Conservation (phyloP, 2,797 vertebrate genomes). For the Yasuhikotakia modesta region DNA sequence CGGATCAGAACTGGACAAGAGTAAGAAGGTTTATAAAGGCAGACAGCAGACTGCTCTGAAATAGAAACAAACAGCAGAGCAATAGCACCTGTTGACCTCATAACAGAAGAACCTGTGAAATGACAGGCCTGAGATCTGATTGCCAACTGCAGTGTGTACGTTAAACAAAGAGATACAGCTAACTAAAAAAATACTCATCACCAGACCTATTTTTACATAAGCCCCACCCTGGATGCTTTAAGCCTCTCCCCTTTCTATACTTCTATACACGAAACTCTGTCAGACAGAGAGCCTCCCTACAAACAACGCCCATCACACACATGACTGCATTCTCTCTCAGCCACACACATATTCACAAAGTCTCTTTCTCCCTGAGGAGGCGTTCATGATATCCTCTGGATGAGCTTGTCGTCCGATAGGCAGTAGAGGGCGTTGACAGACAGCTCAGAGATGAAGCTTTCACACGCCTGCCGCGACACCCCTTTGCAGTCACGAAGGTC, state of each 20-base stretch:
- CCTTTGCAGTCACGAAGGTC: conserved; percentile 94
- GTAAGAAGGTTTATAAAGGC: conserved; percentile 44
- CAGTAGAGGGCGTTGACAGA: conserved; percentile 97
- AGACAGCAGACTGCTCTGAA: conserved; percentile 57
- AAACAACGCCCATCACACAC: conserved; percentile 1
- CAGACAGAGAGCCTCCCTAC: conserved; percentile 30
- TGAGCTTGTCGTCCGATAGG: conserved; percentile 97
- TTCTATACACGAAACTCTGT: conserved; percentile 49
- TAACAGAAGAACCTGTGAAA: conserved; percentile 55
- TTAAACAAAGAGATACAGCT: conserved; percentile 25
- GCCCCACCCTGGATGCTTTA: conserved; percentile 23
- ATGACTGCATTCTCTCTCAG: conserved; percentile 3
- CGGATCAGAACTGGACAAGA: conserved; percentile 18
- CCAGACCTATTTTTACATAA: conserved; percentile 42
- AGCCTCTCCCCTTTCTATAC: conserved; percentile 32
- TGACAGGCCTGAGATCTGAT: conserved; percentile 54
- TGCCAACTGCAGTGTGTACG: conserved; percentile 52
- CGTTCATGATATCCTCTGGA: conserved; percentile 94
- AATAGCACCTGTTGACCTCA: conserved; percentile 80
- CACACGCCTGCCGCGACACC: conserved; percentile 91
- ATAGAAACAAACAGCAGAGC: conserved; percentile 74
- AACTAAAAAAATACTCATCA: conserved; percentile 40
- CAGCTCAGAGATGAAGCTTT: conserved; percentile 96
- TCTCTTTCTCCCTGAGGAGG: conserved; percentile 51
- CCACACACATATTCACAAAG: conserved; percentile 33